Percentiles rank a stretch among this genome's conserved stretches.
phyloP scores from a whole-genome alignment of 2,797 vertebrate genomes.

The Champsocephalus esox region DNA sequence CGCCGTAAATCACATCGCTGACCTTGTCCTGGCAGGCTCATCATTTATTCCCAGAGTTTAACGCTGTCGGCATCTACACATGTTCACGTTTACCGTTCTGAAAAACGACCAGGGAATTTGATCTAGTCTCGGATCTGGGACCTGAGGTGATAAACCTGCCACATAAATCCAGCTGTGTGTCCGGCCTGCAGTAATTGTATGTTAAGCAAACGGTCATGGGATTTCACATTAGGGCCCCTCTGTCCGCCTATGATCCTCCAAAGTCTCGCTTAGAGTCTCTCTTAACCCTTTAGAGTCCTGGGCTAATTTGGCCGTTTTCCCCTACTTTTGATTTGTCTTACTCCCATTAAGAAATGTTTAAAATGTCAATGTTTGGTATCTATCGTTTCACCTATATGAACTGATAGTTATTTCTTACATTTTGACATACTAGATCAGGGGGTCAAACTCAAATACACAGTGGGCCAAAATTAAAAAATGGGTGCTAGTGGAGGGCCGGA shows the following conservation, averaged over 20 bases:
- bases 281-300: too few species aligned
- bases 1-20: slow-evolving; percentile 56
- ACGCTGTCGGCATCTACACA: slow-evolving; percentile 42
- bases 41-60: slow-evolving; percentile 58
- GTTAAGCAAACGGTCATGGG: slow-evolving; percentile 18
- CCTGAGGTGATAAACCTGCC: slow-evolving; percentile 45
- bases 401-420: too few species aligned
- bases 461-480: too few species aligned
- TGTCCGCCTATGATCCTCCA: slow-evolving; percentile 19
- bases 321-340: too few species aligned
- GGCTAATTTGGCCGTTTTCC: too few species aligned
- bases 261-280: slow-evolving; percentile 9
- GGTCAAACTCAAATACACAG: too few species aligned
- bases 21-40: slow-evolving; percentile 60
- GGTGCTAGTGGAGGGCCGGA: too few species aligned
- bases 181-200: slow-evolving; percentile 26
- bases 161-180: slow-evolving; percentile 42
- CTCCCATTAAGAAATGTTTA: too few species aligned
- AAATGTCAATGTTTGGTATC: too few species aligned
- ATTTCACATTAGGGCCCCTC: slow-evolving; percentile 20
- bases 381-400: too few species aligned
- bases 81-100: slow-evolving; percentile 6
- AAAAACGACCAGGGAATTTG: slow-evolving; percentile 30
- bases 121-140: slow-evolving; percentile 1
- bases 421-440: too few species aligned